Base-by-base conservation (phyloP, 2,113 vertebrate species). In the Orthonyx spaldingii region DNA sequence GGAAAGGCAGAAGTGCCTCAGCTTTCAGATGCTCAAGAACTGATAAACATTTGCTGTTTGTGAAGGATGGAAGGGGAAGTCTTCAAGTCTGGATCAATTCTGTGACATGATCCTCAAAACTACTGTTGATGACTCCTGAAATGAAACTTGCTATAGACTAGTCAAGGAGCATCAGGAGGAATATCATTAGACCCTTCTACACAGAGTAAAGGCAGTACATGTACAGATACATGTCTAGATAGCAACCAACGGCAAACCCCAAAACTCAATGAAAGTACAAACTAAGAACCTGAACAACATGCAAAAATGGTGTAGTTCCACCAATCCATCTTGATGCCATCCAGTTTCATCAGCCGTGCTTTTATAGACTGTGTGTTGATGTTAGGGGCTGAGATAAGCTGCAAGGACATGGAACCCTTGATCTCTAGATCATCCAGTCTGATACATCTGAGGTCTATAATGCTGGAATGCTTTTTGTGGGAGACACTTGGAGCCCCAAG, bases 301-400 rank as follows among this genome's bases (percentile, higher is more conserved):
- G 50, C 5, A 61, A 56, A 70, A 76, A 32, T 6, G 4, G 1
- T 65, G 81, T 69, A 53, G 10, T 59, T 94, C 56, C 59, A 53
- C 27, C 70, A 53, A 41, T 19, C 19, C 13, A 68, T 53, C 10
- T 30, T 66, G 57, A 56, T 80, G 47, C 24, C 53, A 74, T 11
- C 23, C 57, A 42, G 23, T 83, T 89, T 68, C 63, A 93, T 13
- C 22, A 26, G 32, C 23, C 19, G 33, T 83, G 49, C 44, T 47
- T 37, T 35, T 83, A 72, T 30, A 71, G 32, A 4, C 32, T 5
- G 0, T 57, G 22, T 8, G 27, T 27, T 89, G 56, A 87, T 44
- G 32, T 19, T 70, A 50, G 33, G 52, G 75, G 6, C 27, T 10
- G 3, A 2, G 10, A 30, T 28, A 52, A 0, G 0, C 23, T 64